Base-by-base conservation (phyloP, 1,140 invertebrate genomes). In the Drosophila navojoa region DNA sequence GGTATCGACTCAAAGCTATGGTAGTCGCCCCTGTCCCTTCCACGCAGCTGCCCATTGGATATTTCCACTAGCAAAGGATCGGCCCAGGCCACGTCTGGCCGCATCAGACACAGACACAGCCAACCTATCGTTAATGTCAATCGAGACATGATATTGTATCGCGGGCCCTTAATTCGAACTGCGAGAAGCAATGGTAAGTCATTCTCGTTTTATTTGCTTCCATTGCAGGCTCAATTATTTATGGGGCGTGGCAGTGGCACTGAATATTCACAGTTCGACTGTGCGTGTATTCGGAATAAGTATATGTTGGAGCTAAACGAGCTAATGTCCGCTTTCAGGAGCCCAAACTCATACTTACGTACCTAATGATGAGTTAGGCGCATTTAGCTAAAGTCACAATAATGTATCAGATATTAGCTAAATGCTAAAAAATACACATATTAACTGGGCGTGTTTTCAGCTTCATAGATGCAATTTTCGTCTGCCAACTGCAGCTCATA, bases 1-100 rank as follows among this genome's bases (percentile, higher is more conserved):
- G 69, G 69, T 45, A 71, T 71, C 4, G 61, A 50, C 53, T 71
- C 69, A 9, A 49, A 73, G 53, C 69, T 71, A 7, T 64, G 58
- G 19, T 57, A 71, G 10, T 0, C 44, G 9, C 22, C 42, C 1
- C 49, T 64, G 19, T 67, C 49, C 11, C 47, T 57, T 45, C 70
- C 70, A 22, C 55, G 29, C 19, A 73, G n/a, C 19, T 54, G 53
- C 1, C 70, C 70, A 54, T 73, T 38, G 1, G 47, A 9, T 4
- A 73, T 19, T 0, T 68, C 49, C 7, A 73, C 55, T 2, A 68
- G 10, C 22, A 73, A 52, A 16, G 70, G 63, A 73, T 73, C 70
- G 0, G 45, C 29, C 22, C 16, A 2, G 27, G 27, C 55, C 45
- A 11, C 6, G n/a, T 16, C 52, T 16, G 2, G 10, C 38, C 67